These are phyloP conservation scores for Elachura formosa DNA, from an alignment of 2,113 vertebrate genomes.

Conservation along the genomic window DNA sequence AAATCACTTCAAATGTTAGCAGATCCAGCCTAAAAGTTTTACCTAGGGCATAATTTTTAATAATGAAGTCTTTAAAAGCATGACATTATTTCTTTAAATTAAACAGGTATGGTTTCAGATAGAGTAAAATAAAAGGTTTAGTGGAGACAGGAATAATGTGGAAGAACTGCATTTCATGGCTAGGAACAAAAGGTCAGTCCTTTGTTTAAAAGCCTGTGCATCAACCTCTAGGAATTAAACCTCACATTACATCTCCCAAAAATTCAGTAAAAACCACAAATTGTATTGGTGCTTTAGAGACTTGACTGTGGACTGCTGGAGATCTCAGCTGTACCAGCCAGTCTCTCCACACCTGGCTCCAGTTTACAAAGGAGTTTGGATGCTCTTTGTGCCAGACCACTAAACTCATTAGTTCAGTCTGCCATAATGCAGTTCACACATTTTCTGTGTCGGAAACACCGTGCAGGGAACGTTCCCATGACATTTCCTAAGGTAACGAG, in stretches of 20 bases:
- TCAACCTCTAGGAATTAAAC: neutral
- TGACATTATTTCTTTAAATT: neutral
- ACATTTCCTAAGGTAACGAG: neutral
- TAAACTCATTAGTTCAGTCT: neutral
- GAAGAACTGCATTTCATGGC: neutral
- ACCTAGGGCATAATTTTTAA: neutral
- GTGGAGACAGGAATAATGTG: neutral
- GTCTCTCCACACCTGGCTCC: neutral
- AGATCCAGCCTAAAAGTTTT: neutral
- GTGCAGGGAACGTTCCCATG: neutral
- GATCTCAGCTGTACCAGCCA: neutral
- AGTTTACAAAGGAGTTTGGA: neutral
- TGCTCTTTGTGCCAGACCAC: neutral
- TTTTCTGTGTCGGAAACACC: neutral
- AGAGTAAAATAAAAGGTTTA: neutral
- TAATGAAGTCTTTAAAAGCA: neutral
- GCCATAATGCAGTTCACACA: neutral
- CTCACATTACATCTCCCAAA: neutral
- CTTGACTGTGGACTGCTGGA: neutral
- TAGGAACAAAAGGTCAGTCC: neutral
- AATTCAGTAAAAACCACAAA: neutral
- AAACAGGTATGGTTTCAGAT: neutral
- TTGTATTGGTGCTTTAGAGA: neutral
- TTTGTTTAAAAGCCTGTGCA: neutral
- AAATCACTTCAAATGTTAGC: slow-evolving; percentile 33